Conservation (phyloP, 2,113 vertebrate species). For the Phylloscopus trochiloides region DNA sequence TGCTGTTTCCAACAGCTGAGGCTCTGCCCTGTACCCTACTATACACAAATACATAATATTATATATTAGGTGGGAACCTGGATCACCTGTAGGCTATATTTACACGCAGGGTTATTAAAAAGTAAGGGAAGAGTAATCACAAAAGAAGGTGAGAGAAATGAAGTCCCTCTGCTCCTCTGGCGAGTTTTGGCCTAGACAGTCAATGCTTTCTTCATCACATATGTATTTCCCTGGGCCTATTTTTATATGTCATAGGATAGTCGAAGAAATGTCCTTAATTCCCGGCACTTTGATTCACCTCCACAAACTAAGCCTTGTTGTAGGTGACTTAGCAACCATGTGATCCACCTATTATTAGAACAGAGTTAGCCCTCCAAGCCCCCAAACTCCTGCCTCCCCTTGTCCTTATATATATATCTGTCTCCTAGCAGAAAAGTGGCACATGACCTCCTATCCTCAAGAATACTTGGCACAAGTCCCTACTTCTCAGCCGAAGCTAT, state of each 20-base stretch:
- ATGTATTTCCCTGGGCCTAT: conserved; percentile 78
- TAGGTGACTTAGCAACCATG: conserved; percentile 77
- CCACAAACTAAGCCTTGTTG: conserved; percentile 78
- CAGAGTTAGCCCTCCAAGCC: conserved; percentile 66
- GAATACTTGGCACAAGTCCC: conserved; percentile 80
- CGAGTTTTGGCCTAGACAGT: conserved; percentile 71
- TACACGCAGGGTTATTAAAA: not conserved
- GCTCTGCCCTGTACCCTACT: not conserved
- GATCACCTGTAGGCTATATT: conserved; percentile 43
- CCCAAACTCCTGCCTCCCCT: conserved; percentile 67
- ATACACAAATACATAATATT: not conserved
- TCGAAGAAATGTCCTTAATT: conserved; percentile 78
- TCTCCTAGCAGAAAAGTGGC: conserved; percentile 77
- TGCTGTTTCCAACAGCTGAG: conserved; percentile 2
- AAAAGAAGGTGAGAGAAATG: not conserved
- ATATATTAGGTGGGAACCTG: not conserved
- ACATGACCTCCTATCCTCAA: conserved; percentile 81
- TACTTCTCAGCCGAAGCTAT: conserved; percentile 76
- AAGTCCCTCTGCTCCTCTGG: not conserved
- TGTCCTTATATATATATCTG: conserved; percentile 76
- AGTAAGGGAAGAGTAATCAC: not conserved
- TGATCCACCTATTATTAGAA: conserved; percentile 82
- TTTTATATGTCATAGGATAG: conserved; percentile 72
- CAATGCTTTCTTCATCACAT: conserved; percentile 82
- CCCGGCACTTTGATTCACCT: conserved; percentile 76